Evolutionary conservation across 2,888 invertebrate species (phyloP), one percentile per base, ranked within the genome.

Genomic region (Keiferia lycopersicella): DNA sequence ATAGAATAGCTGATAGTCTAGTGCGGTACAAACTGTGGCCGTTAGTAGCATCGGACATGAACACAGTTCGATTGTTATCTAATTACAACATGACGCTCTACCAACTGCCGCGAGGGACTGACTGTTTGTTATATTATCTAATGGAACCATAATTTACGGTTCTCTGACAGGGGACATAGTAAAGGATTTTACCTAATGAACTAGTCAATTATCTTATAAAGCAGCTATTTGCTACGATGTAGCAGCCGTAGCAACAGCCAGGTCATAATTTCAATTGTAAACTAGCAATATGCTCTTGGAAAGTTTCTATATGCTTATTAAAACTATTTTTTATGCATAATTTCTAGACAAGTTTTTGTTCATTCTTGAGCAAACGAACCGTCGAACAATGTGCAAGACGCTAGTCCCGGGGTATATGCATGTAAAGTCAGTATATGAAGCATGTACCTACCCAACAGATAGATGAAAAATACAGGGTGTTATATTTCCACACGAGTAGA

Each of bases 11-110:
- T 39, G 62, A 64, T 73, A 72, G 34, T 34, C 34, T 34, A 34
- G 73, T 69, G 69, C 73, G 56, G 56, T 56, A 56, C 56, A 73
- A 70, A 74, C 71, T 71, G 68, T 68, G 73, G 77, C 81, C 79
- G 82, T 83, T 87, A 87, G 80, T 83, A 72, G 80, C 77, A 83
- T 84, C 80, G 80, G 79, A 82, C 86, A 83, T 83, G 84, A 83
- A 83, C 79, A 76, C 75, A 66, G 78, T 77, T 84, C 81, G 87
- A 90, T 89, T 80, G 86, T 88, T 86, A 90, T 88, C 88, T 87
- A 87, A 87, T 89, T 89, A 90, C 84, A 78, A 84, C 79, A 84
- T 82, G 86, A 82, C 79, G 81, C 77, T 75, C 56, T 34, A 56
- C 56, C 56, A 56, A 73, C 76, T 74, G 81, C 74, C 86, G 83